Conservation (phyloP, 1,140 invertebrate genomes). For the Halictus rubicundus region DNA sequence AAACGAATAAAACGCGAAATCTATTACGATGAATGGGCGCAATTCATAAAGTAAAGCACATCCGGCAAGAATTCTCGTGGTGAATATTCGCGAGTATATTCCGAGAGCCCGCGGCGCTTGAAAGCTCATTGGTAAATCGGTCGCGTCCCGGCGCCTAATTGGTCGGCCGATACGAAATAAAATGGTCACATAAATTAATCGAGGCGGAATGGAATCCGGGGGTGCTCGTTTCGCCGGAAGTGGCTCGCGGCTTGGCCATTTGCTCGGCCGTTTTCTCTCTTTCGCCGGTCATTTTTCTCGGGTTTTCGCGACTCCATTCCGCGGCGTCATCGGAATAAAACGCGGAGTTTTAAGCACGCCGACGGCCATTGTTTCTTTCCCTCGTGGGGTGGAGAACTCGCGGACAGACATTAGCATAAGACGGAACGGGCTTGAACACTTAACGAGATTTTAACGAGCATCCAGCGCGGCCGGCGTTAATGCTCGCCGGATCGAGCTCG, state of each 20-base stretch:
- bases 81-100: too few relatives aligned
- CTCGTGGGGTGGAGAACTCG: background rate
- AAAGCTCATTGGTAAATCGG: background rate
- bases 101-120: too few relatives aligned
- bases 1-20: too few relatives aligned
- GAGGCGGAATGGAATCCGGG: background rate
- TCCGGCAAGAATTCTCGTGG: too few relatives aligned
- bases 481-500: constrained; percentile 25
- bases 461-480: constrained; percentile 23
- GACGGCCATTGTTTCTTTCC: constrained; percentile 27
- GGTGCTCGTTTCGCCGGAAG: background rate
- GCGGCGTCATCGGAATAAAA: constrained; percentile 22
- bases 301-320: background rate
- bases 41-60: too few relatives aligned
- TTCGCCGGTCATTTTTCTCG: background rate
- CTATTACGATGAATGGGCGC: too few relatives aligned
- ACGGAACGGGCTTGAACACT: constrained; percentile 39
- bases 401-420: constrained; percentile 37
- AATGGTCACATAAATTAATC: background rate
- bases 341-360: background rate
- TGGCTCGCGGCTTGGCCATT: background rate
- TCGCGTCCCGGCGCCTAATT: background rate
- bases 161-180: background rate
- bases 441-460: constrained; percentile 61
- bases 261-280: background rate